Percentiles rank a stretch among this genome's conserved stretches.
Evolutionary conservation across 2,797 vertebrate species (phyloP).

Genomic region (Poeciliopsis gracilis): DNA sequence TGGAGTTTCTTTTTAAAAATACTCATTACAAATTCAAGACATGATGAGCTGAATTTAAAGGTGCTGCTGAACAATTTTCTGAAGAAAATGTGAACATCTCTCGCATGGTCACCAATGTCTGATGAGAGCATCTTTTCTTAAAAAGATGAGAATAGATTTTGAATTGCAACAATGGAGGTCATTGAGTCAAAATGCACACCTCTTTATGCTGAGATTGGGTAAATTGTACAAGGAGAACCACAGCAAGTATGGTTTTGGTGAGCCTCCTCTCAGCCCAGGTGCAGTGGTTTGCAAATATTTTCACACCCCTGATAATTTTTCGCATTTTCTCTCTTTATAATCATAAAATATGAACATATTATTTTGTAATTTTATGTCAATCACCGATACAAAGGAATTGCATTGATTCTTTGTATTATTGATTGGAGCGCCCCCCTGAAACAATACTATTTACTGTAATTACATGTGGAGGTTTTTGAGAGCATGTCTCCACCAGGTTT

Average conservation of each 20-base stretch:
- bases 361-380: neutral
- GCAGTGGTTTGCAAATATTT: neutral
- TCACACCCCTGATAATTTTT: neutral
- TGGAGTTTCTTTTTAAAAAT: neutral
- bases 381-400: neutral
- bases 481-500: neutral
- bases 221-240: neutral
- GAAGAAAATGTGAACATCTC: neutral
- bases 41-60: neutral
- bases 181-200: neutral
- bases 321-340: neutral
- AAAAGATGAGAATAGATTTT: neutral
- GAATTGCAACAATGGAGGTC: neutral
- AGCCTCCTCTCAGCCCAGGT: neutral
- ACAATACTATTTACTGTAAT: neutral
- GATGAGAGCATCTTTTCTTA: neutral
- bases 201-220: neutral
- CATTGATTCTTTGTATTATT: neutral
- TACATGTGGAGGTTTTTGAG: neutral
- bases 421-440: neutral
- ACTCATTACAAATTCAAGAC: neutral
- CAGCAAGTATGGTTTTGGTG: neutral
- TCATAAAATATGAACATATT: neutral
- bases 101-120: neutral
- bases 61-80: neutral